Percentiles rank a stretch among this genome's conserved stretches.
phyloP scores from a whole-genome alignment of 2,113 vertebrate genomes.

The Erinaceus europaeus region DNA sequence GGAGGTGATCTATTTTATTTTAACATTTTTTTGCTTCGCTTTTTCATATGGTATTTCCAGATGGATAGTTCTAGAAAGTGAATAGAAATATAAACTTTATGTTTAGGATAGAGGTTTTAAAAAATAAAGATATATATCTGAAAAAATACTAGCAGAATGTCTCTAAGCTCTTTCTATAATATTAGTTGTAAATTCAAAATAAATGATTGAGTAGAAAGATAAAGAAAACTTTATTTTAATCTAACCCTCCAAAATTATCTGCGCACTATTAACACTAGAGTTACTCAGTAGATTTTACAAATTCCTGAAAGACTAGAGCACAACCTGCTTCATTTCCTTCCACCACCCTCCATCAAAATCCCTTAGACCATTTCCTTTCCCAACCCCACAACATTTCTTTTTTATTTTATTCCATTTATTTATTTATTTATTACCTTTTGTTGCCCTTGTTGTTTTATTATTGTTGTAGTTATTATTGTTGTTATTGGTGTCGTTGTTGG shows the following conservation, averaged over 20 bases:
- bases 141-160: not conserved
- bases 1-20: not conserved
- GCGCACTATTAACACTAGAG: not conserved
- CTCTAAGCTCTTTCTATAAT: not conserved
- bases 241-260: not conserved
- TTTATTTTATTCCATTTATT: too few relatives aligned
- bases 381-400: not conserved
- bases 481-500: too few relatives aligned
- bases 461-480: too few relatives aligned
- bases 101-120: not conserved
- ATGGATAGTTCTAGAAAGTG: not conserved
- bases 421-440: too few relatives aligned
- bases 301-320: not conserved
- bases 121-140: not conserved
- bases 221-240: not conserved
- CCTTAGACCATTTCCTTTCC: not conserved
- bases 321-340: not conserved
- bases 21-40: not conserved
- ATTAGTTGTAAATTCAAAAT: not conserved
- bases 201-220: not conserved
- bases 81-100: not conserved
- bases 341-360: fast-evolving
- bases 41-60: not conserved
- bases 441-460: too few relatives aligned
- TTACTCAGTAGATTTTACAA: not conserved